A percentile compares a stretch with the other conserved stretches of the same genome.
phyloP scores from a whole-genome alignment of 1,140 invertebrate species.

The Tetragnatha versicolor region DNA sequence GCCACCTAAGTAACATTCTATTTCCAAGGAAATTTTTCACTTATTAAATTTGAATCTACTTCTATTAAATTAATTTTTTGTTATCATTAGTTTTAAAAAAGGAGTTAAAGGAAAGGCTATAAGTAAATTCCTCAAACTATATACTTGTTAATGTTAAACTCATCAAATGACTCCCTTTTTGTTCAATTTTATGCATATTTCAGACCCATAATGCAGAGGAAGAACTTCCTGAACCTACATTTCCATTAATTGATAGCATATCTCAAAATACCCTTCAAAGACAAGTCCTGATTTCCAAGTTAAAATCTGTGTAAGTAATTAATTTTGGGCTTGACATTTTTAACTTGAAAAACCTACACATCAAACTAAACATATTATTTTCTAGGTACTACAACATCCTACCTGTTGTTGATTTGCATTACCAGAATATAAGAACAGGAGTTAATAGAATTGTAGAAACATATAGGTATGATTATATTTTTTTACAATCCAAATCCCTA shows the following conservation, averaged over 20 bases:
- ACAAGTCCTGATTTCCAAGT: slow-evolving; percentile 6
- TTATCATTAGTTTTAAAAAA: too few species aligned
- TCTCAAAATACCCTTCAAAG: slow-evolving; percentile 32
- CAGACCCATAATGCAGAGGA: not conserved
- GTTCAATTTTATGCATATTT: not conserved
- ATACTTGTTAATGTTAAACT: too few species aligned
- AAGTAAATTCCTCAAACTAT: too few species aligned
- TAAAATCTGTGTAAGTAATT: slow-evolving; percentile 41
- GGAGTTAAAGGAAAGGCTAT: too few species aligned
- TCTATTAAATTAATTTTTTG: too few species aligned
- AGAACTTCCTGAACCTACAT: slow-evolving; percentile 5
- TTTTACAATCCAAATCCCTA: too few species aligned
- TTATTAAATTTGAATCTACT: too few species aligned
- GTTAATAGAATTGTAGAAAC: not conserved
- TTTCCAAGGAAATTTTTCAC: too few species aligned
- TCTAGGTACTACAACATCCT: slow-evolving; percentile 14
- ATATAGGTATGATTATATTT: too few species aligned
- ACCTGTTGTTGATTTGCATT: slow-evolving; percentile 8
- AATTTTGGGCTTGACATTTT: not conserved
- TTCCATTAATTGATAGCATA: slow-evolving; percentile 33
- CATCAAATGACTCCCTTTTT: too few species aligned
- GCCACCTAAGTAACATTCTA: too few species aligned
- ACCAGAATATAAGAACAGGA: not conserved
- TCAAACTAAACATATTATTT: not conserved
- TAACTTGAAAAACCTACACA: not conserved